Percentiles rank a stretch among this genome's conserved stretches.
These are phyloP conservation scores for Otis tarda DNA, from an alignment of 2,113 vertebrate genomes.

Conservation along the genomic window DNA sequence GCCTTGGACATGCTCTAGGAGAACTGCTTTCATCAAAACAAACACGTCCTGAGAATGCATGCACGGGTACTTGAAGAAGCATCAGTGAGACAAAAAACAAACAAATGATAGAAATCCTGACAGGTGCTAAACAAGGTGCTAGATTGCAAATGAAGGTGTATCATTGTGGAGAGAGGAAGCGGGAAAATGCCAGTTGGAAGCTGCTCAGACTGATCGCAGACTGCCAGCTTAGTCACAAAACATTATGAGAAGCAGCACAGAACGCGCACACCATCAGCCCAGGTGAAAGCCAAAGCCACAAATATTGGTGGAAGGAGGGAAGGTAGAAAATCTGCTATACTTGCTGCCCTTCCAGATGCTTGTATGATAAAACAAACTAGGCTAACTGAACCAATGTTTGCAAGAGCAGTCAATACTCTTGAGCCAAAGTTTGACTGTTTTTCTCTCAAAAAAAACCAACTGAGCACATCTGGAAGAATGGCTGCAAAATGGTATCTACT, in stretches of 20 bases:
- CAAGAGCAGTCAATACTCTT: slow-evolving; percentile 5
- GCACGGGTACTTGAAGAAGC: neutral
- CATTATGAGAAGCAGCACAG: slow-evolving; percentile 33
- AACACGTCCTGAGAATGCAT: neutral
- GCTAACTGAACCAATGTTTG: slow-evolving; percentile 19
- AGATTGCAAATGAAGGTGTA: slow-evolving; percentile 44
- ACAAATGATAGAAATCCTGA: neutral
- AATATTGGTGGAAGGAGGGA: neutral
- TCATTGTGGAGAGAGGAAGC: neutral
- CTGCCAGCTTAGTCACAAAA: slow-evolving; percentile 30
- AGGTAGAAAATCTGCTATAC: neutral
- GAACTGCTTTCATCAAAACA: neutral
- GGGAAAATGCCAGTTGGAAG: slow-evolving; percentile 40
- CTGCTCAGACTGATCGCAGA: slow-evolving; percentile 38
- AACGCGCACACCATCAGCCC: slow-evolving; percentile 13
- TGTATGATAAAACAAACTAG: slow-evolving; percentile 5
- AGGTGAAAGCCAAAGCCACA: slow-evolving; percentile 24
- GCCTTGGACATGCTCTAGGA: neutral
- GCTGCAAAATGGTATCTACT: slow-evolving; percentile 20
- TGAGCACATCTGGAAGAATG: slow-evolving; percentile 18
- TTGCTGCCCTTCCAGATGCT: neutral
- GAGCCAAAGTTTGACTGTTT: slow-evolving; percentile 5
- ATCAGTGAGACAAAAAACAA: neutral
- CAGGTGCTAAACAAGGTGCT: slow-evolving; percentile 12
- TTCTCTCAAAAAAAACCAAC: slow-evolving; percentile 39